Base-by-base conservation (phyloP, 2,113 vertebrate genomes). In the Miniopterus natalensis region DNA sequence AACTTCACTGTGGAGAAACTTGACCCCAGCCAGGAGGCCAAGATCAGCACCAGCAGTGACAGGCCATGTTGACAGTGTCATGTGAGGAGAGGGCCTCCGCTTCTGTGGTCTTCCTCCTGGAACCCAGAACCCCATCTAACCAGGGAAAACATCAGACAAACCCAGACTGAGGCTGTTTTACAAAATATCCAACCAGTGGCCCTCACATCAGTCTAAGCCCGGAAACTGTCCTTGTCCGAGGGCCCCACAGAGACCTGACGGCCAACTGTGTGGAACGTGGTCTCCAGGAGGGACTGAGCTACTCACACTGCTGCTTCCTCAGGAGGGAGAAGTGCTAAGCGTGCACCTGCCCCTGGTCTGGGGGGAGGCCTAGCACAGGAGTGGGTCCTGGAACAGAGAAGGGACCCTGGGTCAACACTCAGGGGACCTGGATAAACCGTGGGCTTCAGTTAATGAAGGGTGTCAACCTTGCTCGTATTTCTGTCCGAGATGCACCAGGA, bases 311-410 rank as follows among this genome's bases (percentile, higher is more conserved):
- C 42, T 4, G 29, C 49, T 25, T 4, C 8, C n/a, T 84, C 31
- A 47, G 0, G 0, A 1, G 1, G 11, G 53, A 83, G 47, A 49
- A 25, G 27, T 1, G 17, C 47, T 27, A 18, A 78, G 59, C 29
- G 42, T 1, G 0, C 0, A 1, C 31, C 1, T 0, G 21, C 4
- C 21, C 51, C 40, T 0, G 8, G n/a, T 8, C 15, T 2, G 31
- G 57, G 40, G 14, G 4, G 15, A 25, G 3, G n/a, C 25, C 12
- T 6, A 2, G 36, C 25, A 5, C 25, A 12, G 4, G 66, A 42
- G 73, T 57, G 45, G 42, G 49, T 31, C 0, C 36, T 36, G 36
- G 36, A 36, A 36, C 36, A 36, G 36, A 36, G 36, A 36, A 36
- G 36, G 36, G 36, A 36, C 36, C 36, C 36, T 36, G 36, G 87